phyloP scores from a whole-genome alignment of 2,113 vertebrate species.

The Galemys pyrenaicus region DNA sequence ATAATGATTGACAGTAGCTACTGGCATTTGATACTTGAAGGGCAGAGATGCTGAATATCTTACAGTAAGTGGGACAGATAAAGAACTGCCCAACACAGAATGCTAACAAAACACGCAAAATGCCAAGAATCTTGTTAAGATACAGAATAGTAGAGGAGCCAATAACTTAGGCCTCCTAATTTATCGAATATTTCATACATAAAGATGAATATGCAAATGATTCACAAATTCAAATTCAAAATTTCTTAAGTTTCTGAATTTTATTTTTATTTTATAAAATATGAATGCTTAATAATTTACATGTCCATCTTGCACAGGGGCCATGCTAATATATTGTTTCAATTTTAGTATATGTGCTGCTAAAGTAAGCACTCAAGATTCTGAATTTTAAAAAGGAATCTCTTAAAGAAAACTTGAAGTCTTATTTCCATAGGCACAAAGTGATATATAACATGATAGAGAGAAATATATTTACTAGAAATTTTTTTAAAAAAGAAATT shows the following conservation, averaged over 20 bases:
- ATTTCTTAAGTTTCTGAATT: neutral
- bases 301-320: too few species aligned
- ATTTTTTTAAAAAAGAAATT: neutral
- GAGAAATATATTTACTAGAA: neutral
- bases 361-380: too few species aligned
- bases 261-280: neutral
- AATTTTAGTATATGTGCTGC: too few species aligned
- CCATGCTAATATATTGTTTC: too few species aligned
- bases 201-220: conserved; percentile 28
- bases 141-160: neutral
- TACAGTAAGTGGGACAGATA: neutral
- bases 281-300: too few species aligned
- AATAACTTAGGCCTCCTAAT: neutral
- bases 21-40: neutral
- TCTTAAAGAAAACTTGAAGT: neutral
- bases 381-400: neutral
- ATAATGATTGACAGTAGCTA: neutral
- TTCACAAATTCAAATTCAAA: too few species aligned
- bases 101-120: neutral
- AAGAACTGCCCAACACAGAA: neutral
- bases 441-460: neutral
- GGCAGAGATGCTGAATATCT: neutral
- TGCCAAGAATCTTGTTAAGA: neutral
- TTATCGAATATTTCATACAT: neutral
- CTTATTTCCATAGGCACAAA: neutral